A percentile compares a stretch with the other conserved stretches of the same genome.
Conservation (phyloP, 2,113 vertebrate genomes). For the Dunckerocampus dactyliophorus region DNA sequence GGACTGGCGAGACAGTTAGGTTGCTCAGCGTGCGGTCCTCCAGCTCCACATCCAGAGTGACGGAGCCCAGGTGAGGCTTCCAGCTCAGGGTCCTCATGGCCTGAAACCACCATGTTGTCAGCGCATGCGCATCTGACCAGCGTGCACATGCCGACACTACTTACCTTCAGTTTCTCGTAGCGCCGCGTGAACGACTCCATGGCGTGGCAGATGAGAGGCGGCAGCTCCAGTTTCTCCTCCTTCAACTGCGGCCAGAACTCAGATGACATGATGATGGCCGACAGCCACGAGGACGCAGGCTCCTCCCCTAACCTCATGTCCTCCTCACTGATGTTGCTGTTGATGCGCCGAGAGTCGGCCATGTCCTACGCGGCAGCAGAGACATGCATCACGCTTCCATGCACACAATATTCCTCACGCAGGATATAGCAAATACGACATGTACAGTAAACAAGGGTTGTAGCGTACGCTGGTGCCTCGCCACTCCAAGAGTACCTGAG, state of each 20-base stretch:
- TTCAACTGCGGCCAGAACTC: slow-evolving; percentile 98
- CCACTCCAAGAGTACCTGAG: too few relatives aligned
- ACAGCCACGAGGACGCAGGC: slow-evolving; percentile 77
- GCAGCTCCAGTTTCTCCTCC: slow-evolving; percentile 95
- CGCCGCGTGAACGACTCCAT: slow-evolving; percentile 91
- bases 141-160: background rate
- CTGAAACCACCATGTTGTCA: slow-evolving; percentile 56
- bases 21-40: slow-evolving; percentile 85
- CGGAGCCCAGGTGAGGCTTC: slow-evolving; percentile 93
- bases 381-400: too few relatives aligned
- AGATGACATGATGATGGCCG: slow-evolving; percentile 87
- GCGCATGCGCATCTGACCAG: rapidly evolving
- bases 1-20: slow-evolving; percentile 87
- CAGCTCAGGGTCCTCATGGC: slow-evolving; percentile 97
- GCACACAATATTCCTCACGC: too few relatives aligned
- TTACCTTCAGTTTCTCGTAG: slow-evolving; percentile 96
- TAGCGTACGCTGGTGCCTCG: too few relatives aligned
- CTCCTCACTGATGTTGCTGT: slow-evolving; percentile 90
- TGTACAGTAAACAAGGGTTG: too few relatives aligned
- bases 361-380: slow-evolving; percentile 79
- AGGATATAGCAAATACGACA: too few relatives aligned
- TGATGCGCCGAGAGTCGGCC: slow-evolving; percentile 92
- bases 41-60: slow-evolving; percentile 90
- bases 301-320: slow-evolving; percentile 82
- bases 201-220: slow-evolving; percentile 78